Percentiles rank a stretch among this genome's conserved stretches.
These are phyloP conservation scores for Trissolcus basalis DNA, from an alignment of 1,140 invertebrate species.

Conservation along the genomic window DNA sequence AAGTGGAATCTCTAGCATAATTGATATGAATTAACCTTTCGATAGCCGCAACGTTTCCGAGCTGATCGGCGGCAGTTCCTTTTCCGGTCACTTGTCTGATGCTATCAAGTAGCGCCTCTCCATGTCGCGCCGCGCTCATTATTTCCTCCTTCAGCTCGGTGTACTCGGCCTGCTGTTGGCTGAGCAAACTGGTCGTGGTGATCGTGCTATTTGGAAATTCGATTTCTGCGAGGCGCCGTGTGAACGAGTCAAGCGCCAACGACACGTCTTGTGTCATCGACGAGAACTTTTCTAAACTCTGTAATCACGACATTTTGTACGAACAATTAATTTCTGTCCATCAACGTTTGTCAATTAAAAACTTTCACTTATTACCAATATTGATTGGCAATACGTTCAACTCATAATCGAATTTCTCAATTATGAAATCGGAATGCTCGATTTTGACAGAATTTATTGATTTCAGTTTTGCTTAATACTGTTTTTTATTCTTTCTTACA, in stretches of 20 bases:
- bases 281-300: conserved; percentile 97
- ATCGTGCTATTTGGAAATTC: conserved; percentile 91
- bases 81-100: conserved; percentile 78
- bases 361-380: no score
- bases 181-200: conserved; percentile 82
- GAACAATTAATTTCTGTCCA: no score
- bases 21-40: conserved; percentile 82
- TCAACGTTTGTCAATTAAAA: no score
- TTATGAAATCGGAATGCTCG: no score
- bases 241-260: conserved; percentile 88
- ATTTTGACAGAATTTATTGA: no score
- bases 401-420: no score
- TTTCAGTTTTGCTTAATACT: no score
- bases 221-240: conserved; percentile 86
- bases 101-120: conserved; percentile 86
- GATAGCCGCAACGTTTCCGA: conserved; percentile 93
- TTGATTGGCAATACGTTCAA: no score
- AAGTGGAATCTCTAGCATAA: no score
- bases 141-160: conserved; percentile 87
- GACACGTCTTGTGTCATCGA: conserved; percentile 92
- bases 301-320: conserved; percentile 28
- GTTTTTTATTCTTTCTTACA: conserved; percentile 78
- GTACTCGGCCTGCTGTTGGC: conserved; percentile 82
- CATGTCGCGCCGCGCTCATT: conserved; percentile 86
- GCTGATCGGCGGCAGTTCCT: conserved; percentile 78